phyloP scores from a whole-genome alignment of 2,888 invertebrate species.

The Gibbula magus region DNA sequence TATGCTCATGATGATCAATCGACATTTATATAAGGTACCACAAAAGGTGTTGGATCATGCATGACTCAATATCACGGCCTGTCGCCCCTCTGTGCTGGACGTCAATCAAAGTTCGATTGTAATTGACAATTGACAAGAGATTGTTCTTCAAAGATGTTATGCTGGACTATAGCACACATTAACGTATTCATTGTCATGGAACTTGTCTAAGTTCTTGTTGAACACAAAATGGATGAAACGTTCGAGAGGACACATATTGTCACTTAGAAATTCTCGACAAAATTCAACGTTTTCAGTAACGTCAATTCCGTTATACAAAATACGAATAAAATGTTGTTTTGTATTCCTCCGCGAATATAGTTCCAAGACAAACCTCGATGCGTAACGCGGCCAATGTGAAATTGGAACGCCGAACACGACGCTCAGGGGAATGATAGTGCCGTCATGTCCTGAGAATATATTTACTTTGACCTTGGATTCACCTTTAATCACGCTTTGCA shows the following conservation, averaged over 20 bases:
- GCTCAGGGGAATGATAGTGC: conserved; percentile 89
- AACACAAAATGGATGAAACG: conserved; percentile 90
- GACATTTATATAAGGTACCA: too few species aligned
- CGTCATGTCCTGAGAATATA: conserved; percentile 93
- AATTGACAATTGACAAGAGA: too few species aligned
- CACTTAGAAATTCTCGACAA: conserved; percentile 78
- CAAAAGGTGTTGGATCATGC: too few species aligned
- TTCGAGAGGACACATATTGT: conserved; percentile 86
- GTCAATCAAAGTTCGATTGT: too few species aligned
- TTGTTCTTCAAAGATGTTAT: neutral
- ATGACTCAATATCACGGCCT: too few species aligned
- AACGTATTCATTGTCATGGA: neutral
- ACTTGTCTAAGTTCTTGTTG: conserved; percentile 85
- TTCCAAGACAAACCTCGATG: conserved; percentile 90
- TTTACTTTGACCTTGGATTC: conserved; percentile 77
- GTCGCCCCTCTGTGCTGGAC: too few species aligned
- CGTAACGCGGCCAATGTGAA: conserved; percentile 85
- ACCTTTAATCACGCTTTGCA: conserved; percentile 44
- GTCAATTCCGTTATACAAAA: conserved; percentile 90
- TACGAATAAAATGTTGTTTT: conserved; percentile 81
- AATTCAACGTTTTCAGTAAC: conserved; percentile 88
- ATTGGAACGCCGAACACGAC: conserved; percentile 85
- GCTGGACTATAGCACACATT: conserved; percentile 3
- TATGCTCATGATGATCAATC: too few species aligned
- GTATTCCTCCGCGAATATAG: conserved; percentile 79